Conservation (phyloP, 2,888 invertebrate genomes). For the Dromius quadrimaculatus region DNA sequence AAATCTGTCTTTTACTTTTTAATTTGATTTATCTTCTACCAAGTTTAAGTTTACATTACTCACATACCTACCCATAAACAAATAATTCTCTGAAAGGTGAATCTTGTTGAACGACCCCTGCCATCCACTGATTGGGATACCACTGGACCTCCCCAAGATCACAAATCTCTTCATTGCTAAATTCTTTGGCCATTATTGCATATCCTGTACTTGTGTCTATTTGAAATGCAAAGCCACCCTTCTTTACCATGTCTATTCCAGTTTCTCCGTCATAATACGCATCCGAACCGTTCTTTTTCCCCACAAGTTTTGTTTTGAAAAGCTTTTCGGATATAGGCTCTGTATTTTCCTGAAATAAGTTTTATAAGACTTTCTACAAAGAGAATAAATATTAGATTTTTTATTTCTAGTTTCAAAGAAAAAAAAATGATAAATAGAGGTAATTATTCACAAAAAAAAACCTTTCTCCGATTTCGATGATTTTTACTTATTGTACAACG, state of each 20-base stretch:
- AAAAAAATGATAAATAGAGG: no score
- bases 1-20: no score
- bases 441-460: no score
- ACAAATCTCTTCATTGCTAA: conserved; percentile 76
- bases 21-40: no score
- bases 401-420: no score
- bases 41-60: no score
- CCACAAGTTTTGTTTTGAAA: conserved; percentile 71
- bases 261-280: conserved; percentile 70
- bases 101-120: conserved; percentile 70
- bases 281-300: conserved; percentile 56
- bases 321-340: conserved; percentile 73
- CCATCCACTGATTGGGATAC: conserved; percentile 72
- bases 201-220: conserved; percentile 77
- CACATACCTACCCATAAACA: conserved; percentile 74
- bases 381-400: no score
- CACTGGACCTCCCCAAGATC: conserved; percentile 75
- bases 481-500: no score
- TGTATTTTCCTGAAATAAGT: conserved; percentile 71
- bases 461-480: no score
- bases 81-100: conserved; percentile 75
- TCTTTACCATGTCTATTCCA: conserved; percentile 72
- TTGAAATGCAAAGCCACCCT: conserved; percentile 79
- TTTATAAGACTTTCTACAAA: not conserved
- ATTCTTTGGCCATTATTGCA: conserved; percentile 75